Conservation (phyloP, 2,888 invertebrate genomes). For the Trissonchulus latispiculum region DNA sequence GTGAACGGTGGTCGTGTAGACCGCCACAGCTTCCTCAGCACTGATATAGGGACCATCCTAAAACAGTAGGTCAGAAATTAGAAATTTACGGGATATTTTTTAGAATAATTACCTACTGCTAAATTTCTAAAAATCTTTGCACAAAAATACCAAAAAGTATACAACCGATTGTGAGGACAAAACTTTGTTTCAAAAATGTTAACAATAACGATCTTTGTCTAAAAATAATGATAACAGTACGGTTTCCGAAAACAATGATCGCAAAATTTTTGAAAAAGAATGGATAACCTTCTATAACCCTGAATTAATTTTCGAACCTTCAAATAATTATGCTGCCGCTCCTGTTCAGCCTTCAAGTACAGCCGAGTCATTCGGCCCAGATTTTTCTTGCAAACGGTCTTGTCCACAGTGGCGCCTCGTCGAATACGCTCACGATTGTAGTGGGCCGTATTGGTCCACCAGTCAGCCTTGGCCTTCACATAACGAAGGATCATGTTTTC, state of each 20-base stretch:
- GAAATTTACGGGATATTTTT: too few relatives aligned
- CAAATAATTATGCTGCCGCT: conserved; percentile 95
- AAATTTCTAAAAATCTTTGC: background rate
- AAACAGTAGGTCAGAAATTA: too few relatives aligned
- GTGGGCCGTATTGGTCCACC: conserved; percentile 99
- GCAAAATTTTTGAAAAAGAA: too few relatives aligned
- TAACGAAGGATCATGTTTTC: conserved; percentile 99
- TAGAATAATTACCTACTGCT: background rate
- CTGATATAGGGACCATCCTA: conserved; percentile 97
- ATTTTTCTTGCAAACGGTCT: conserved; percentile 99
- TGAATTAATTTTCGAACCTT: too few relatives aligned
- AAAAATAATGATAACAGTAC: too few relatives aligned
- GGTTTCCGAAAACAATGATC: too few relatives aligned
- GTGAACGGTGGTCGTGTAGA: conserved; percentile 98
- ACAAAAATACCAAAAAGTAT: background rate
- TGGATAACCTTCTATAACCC: too few relatives aligned
- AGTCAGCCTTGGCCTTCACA: conserved; percentile 99
- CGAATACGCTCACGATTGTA: conserved; percentile 97
- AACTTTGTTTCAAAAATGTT: too few relatives aligned
- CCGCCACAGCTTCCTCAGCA: conserved; percentile 98
- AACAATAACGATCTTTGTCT: too few relatives aligned
- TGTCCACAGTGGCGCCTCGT: conserved; percentile 98
- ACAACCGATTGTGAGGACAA: too few relatives aligned
- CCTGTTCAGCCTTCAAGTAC: conserved; percentile 94
- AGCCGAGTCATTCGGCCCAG: conserved; percentile 89